Base-by-base conservation (phyloP, 2,797 vertebrate genomes). In the Podargus strigoides region DNA sequence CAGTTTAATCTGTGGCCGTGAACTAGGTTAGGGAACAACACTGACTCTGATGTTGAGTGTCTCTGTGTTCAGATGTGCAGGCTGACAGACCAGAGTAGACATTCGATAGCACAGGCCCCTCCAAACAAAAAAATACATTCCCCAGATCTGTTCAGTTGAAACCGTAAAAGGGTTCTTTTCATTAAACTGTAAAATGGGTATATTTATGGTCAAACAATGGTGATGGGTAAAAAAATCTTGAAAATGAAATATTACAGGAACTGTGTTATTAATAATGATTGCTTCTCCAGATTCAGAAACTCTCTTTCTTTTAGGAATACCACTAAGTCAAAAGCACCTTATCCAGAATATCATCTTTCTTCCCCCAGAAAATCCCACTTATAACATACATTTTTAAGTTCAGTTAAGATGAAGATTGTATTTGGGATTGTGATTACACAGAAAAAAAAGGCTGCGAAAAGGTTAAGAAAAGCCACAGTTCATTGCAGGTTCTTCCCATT, bases 161-260 rank as follows among this genome's bases (percentile, higher is more conserved):
- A 19, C 18, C 6, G 1, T 87, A 72, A 87, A 79, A 79, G 34
- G 44, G 12, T 32, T 39, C 46, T 87, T 94, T 93, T 94, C 69
- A 86, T 69, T 88, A 69, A 80, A 17, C 46, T 75, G 24, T 42
- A 83, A 87, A 95, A 83, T 62, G 37, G 12, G 9, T 50, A 24
- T 68, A 87, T 87, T 95, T 95, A 75, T 41, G 66, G 77, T 85
- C 22, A 94, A 92, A 89, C 34, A 89, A 62, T 50, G 37, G 36
- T 52, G 37, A 87, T 26, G 16, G 28, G 36, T 42, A 90, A 93
- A 74, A 22, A 94, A 85, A 74, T 64, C 13, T 77, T 49, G 56
- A 85, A 85, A 70, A 74, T 2, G 12, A 68, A 90, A 79, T 77
- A 63, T 70, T 85, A 7, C 39, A 58, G 55, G 64, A 82, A 49